Conservation (phyloP, 2,113 vertebrate species). For the Sturnira hondurensis region DNA sequence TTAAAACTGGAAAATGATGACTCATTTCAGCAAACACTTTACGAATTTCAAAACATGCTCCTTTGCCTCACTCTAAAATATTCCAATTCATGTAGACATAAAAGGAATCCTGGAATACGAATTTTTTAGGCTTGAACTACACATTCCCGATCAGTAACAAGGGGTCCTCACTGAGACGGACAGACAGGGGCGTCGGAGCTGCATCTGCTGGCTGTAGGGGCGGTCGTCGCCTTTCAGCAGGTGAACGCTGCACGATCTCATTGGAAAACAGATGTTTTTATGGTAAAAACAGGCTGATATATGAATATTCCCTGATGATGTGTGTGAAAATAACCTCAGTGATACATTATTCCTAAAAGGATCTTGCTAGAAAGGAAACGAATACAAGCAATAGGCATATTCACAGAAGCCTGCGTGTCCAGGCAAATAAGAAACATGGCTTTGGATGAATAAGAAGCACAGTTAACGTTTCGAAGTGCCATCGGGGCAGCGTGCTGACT, state of each 20-base stretch:
- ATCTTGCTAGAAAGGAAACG: not conserved
- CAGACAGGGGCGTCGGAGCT: conserved; percentile 29
- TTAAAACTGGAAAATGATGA: conserved; percentile 18
- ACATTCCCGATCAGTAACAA: conserved; percentile 14
- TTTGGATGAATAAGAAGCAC: not conserved
- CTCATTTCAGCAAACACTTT: not conserved
- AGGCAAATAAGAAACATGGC: not conserved
- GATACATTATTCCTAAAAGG: not conserved
- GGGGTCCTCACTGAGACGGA: conserved; percentile 11
- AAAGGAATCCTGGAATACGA: not conserved
- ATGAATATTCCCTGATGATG: not conserved
- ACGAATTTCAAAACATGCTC: not conserved
- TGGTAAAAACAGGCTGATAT: not conserved
- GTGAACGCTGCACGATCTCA: not conserved
- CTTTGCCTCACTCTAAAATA: not conserved
- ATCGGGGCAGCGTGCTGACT: not conserved
- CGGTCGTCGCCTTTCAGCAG: not conserved
- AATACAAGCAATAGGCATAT: not conserved
- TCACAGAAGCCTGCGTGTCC: not conserved
- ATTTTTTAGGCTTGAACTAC: not conserved
- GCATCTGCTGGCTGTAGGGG: not conserved
- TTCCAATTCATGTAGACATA: not conserved
- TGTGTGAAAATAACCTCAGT: not conserved
- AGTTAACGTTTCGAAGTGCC: not conserved
- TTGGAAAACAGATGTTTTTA: not conserved